A percentile compares a stretch with the other conserved stretches of the same genome.
phyloP scores from a whole-genome alignment of 2,797 vertebrate species.

The Miichthys miiuy region DNA sequence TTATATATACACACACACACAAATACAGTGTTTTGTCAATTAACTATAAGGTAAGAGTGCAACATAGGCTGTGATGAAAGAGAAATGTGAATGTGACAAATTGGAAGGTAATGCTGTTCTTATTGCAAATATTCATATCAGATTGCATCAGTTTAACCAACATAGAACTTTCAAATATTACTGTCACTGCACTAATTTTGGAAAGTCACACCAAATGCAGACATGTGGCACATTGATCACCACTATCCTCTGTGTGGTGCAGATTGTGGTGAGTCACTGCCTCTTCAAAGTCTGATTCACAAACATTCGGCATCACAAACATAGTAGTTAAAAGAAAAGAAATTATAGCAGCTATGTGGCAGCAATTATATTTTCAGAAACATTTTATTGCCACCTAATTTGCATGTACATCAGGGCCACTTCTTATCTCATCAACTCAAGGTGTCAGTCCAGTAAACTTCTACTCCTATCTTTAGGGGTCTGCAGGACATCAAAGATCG shows the following conservation, averaged over 20 bases:
- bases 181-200: not conserved
- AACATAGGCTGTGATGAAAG: not conserved
- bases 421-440: slow-evolving; percentile 39
- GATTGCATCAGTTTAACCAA: not conserved
- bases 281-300: not conserved
- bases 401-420: slow-evolving; percentile 3
- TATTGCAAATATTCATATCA: too few species aligned
- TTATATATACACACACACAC: too few species aligned
- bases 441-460: slow-evolving; percentile 37
- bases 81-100: too few species aligned
- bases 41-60: not conserved
- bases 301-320: not conserved
- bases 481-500: slow-evolving; percentile 42
- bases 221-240: not conserved
- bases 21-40: not conserved
- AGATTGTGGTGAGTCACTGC: not conserved
- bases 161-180: not conserved
- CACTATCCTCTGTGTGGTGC: not conserved
- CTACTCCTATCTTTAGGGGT: slow-evolving; percentile 21
- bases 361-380: not conserved
- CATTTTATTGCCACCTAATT: slow-evolving; percentile 21
- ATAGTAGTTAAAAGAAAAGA: not conserved
- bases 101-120: too few species aligned
- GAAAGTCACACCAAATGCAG: not conserved
- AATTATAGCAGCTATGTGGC: not conserved